Base-by-base conservation (phyloP, 2,113 vertebrate species). In the Catagonus wagneri region DNA sequence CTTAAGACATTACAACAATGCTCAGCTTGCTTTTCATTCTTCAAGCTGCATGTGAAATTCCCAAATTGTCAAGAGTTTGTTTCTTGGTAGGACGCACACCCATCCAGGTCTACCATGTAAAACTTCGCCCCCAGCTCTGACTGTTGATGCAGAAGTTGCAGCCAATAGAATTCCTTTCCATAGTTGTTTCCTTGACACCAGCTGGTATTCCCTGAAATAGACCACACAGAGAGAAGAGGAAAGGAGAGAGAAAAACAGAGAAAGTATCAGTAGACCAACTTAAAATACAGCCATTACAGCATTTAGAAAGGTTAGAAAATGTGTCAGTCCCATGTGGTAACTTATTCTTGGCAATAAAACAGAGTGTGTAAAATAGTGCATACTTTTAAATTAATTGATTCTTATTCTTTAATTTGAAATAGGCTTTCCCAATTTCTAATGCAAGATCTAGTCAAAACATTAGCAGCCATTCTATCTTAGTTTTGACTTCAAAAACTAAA, bases 401-500 rank as follows among this genome's bases (percentile, higher is more conserved):
- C 23, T 63, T 86, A 39, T 79, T 83, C 39, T 79, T 16, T 72
- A 60, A 71, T 71, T 96, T 86, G 87, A 60, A 88, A 72, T 85
- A 78, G 14, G 8, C 12, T 85, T 90, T 94, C 44, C 54, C 22
- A 34, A 16, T 68, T 54, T 56, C 36, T 94, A 68, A 89, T 15
- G 10, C 29, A 78, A 90, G 61, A 84, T 27, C 25, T 15, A 22
- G 68, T 81, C 0, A 39, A 71, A 90, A 95, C 29, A 90, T 2
- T 61, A 84, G 36, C 61, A 84, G 52, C 32, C 56, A 83, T 66
- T 63, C n/a, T 85, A 20, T 58, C 25, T 12, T 71, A 66, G 27
- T 87, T 96, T 95, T 69, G 34, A 27, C 78, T 79, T 71, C 80
- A 52, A 69, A 96, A 74, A 75, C 63, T 90, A 90, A 93, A 95